These are phyloP conservation scores for Lasioglossum marginatum DNA, from an alignment of 2,888 invertebrate genomes.

Conservation along the genomic window DNA sequence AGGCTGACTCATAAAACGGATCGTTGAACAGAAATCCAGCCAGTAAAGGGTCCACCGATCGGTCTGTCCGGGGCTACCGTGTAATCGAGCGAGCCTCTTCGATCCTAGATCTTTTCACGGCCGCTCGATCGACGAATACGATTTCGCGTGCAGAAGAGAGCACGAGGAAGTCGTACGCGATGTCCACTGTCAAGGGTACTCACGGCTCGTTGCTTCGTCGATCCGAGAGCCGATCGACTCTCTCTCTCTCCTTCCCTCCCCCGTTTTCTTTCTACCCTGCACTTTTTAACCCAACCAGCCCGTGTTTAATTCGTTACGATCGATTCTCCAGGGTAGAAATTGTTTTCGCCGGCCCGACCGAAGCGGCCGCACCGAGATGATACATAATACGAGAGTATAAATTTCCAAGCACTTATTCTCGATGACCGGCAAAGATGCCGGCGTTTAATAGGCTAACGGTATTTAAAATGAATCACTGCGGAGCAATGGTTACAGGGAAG, in stretches of 20 bases:
- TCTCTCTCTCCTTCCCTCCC: background rate
- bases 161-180: slow-evolving; percentile 19
- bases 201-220: slow-evolving; percentile 38
- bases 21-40: slow-evolving; percentile 58
- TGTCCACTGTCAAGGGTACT: slow-evolving; percentile 55
- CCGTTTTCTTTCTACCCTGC: background rate
- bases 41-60: slow-evolving; percentile 60
- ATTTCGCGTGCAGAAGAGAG: slow-evolving; percentile 21
- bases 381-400: slow-evolving; percentile 6
- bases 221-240: slow-evolving; percentile 17
- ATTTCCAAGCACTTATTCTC: slow-evolving; percentile 14
- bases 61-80: slow-evolving; percentile 55
- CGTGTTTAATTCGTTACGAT: slow-evolving; percentile 20
- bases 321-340: slow-evolving; percentile 5
- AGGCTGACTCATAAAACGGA: slow-evolving; percentile 70
- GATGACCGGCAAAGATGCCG: slow-evolving; percentile 9
- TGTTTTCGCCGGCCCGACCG: background rate
- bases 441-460: slow-evolving; percentile 4
- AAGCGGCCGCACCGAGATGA: background rate
- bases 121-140: slow-evolving; percentile 31
- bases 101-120: slow-evolving; percentile 61
- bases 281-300: background rate
- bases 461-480: background rate
- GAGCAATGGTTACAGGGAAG: background rate
- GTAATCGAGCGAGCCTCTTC: slow-evolving; percentile 59